Base-by-base conservation (phyloP, 2,113 vertebrate genomes). In the Proteles cristata region DNA sequence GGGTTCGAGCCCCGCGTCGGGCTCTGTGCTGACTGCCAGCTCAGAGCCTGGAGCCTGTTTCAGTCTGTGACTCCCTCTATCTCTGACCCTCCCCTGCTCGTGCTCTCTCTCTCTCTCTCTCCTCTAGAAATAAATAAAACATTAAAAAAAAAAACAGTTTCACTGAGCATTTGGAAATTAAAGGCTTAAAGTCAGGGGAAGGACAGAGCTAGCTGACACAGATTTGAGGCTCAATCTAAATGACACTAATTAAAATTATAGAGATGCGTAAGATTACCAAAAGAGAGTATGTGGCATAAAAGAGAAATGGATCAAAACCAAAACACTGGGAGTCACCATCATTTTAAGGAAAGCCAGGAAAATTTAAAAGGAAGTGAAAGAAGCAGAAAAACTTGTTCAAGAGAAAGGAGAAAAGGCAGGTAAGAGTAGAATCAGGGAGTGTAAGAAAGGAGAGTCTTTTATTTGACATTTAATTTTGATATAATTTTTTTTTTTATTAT, bases 311-410 rank as follows among this genome's bases (percentile, higher is more conserved):
- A 50, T 74, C 79, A 96, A 58, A 82, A 66, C 9, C 35, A 93
- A 88, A 90, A 69, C n/a, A 8, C 21, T 65, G 39, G 50, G 21
- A 43, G 53, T 26, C 25, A 85, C 43, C 53, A 9, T 79, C 26
- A 66, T 65, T 95, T 87, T 90, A 93, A 87, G 74, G 74, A 82
- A 92, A 90, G 48, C 68, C 15, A 88, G 89, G 77, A 82, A 74
- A 94, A 73, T 66, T 94, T 48, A 88, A 74, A 68, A 88, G 19
- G 6, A 79, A 79, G 16, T 58, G 21, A 48, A 92, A 58, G 48
- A 74, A 90, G 28, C 17, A 71, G 33, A n/a, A 88, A 93, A 88
- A 71, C 71, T 65, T 85, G 21, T 73, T 96, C 39, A 8, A 21
- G 11, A 86, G 65, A 7, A 81, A 55, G 39, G 28, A 61, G 94